A percentile compares a stretch with the other conserved stretches of the same genome.
phyloP scores from a whole-genome alignment of 2,888 invertebrate genomes.

The Fragum whitleyi region DNA sequence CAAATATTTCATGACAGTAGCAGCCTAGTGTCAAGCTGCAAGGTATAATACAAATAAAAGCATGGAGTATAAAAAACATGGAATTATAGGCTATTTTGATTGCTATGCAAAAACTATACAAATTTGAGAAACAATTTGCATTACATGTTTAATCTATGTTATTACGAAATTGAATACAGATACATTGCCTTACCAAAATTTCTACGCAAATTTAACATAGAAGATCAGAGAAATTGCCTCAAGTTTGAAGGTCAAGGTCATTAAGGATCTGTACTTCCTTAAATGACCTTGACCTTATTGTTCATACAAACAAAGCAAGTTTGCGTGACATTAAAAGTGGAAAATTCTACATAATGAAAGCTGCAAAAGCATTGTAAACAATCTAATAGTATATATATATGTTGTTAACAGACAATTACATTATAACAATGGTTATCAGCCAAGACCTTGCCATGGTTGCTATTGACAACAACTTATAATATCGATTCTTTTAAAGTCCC shows the following conservation, averaged over 20 bases:
- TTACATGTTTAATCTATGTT: neutral
- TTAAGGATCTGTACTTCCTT: conserved; percentile 21
- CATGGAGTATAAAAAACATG: neutral
- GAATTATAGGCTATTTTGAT: neutral
- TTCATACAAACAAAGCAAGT: too few species aligned
- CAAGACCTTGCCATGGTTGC: neutral
- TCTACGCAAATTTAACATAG: too few species aligned
- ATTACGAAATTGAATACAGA: too few species aligned
- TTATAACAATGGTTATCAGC: neutral
- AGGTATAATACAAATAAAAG: neutral
- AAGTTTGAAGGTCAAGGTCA: neutral
- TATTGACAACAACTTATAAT: neutral
- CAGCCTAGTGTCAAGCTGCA: conserved; percentile 26
- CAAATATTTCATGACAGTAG: conserved; percentile 24
- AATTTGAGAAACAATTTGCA: neutral
- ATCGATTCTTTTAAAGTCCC: neutral
- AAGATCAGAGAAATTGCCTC: neutral
- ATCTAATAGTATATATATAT: neutral
- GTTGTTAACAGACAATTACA: neutral
- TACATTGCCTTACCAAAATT: too few species aligned
- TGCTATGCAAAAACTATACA: conserved; percentile 4
- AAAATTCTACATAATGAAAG: neutral
- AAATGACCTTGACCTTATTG: conserved; percentile 12
- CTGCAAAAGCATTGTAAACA: neutral
- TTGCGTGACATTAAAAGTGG: too few species aligned